Conservation (phyloP, 1,140 invertebrate genomes). For the Diuraphis noxia region DNA sequence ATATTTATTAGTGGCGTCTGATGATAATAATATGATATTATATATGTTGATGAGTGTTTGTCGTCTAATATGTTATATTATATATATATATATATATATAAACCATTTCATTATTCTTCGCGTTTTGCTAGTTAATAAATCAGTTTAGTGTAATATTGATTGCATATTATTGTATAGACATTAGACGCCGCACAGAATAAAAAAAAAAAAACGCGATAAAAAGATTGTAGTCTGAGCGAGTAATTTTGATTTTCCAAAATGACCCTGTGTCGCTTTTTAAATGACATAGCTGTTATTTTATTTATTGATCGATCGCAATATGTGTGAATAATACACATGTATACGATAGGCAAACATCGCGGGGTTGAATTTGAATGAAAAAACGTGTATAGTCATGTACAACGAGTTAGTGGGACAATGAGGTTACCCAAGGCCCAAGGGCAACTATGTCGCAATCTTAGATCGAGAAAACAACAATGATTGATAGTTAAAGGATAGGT, state of each 20-base stretch:
- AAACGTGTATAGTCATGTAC: constrained; percentile 37
- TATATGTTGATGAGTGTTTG: neutral
- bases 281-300: constrained; percentile 16
- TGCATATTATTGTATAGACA: neutral
- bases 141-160: neutral
- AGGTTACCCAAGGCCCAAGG: constrained; percentile 30
- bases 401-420: constrained; percentile 31
- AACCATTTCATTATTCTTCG: neutral
- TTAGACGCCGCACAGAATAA: neutral
- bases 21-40: neutral
- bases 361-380: constrained; percentile 39
- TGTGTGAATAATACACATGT: neutral
- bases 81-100: neutral
- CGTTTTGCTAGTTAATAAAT: neutral
- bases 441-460: constrained; percentile 29
- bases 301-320: neutral
- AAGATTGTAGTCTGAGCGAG: neutral
- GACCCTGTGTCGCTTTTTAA: constrained; percentile 22
- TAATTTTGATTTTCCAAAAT: constrained; percentile 28
- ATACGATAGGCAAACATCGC: neutral
- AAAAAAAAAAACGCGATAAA: neutral
- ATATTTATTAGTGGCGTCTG: neutral
- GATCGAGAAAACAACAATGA: constrained; percentile 13
- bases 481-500: constrained; percentile 14
- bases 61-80: neutral